Evolutionary conservation across 1,140 invertebrate species (phyloP).

Genomic region (Diachasma alloeum): DNA sequence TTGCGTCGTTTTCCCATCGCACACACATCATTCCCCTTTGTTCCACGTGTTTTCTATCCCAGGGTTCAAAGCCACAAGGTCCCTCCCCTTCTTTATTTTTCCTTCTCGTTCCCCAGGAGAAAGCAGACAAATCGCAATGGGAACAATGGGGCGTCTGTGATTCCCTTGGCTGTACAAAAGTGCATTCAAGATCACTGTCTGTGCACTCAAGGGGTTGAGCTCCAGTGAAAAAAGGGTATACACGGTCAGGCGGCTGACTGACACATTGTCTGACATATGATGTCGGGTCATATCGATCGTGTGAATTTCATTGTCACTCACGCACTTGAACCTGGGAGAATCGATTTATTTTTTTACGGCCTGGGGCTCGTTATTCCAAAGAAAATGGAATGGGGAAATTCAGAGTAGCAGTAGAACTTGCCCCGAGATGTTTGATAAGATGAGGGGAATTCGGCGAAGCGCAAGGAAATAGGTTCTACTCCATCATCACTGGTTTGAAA

Average conservation of each 20-base stretch:
- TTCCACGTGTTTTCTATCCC: background rate
- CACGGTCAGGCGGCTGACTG: slow-evolving; percentile 2
- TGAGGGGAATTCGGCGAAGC: too few species aligned
- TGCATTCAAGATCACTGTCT: background rate
- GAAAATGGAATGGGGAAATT: too few species aligned
- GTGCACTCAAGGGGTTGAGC: background rate
- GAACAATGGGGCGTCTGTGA: background rate
- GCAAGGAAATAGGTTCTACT: too few species aligned
- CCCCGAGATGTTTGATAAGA: too few species aligned
- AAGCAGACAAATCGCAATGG: background rate
- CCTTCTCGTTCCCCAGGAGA: background rate
- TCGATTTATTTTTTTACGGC: background rate
- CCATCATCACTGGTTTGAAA: too few species aligned
- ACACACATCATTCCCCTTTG: background rate
- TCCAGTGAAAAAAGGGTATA: slow-evolving; percentile 2
- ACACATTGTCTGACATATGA: background rate
- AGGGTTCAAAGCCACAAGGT: background rate
- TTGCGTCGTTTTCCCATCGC: background rate
- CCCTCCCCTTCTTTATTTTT: background rate
- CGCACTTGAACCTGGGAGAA: background rate
- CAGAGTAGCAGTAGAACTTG: too few species aligned
- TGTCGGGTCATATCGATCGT: background rate
- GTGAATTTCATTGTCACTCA: background rate
- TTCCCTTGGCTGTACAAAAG: background rate
- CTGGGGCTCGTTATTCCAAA: background rate